Conservation (phyloP, 2,888 invertebrate species). For the Melieria crassipennis region DNA sequence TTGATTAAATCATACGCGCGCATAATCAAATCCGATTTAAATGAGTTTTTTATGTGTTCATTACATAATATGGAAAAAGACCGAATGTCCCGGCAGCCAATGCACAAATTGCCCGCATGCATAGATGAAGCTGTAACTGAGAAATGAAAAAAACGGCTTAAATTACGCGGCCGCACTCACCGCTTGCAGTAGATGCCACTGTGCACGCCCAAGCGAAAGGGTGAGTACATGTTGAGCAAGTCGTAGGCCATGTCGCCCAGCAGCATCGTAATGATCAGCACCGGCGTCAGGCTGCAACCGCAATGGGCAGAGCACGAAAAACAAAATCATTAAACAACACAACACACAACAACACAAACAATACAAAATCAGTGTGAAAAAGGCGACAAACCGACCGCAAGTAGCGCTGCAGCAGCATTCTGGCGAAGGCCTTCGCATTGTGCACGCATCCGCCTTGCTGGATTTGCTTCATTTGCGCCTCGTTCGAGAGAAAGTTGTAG, state of each 20-base stretch:
- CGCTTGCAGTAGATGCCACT: conserved; percentile 55
- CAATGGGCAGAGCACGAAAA: conserved; percentile 11
- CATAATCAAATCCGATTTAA: conserved; percentile 49
- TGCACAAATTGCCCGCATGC: conserved; percentile 31
- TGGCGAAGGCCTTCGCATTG: conserved; percentile 49
- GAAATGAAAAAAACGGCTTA: neutral
- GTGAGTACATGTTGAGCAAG: conserved; percentile 52
- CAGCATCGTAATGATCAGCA: conserved; percentile 53
- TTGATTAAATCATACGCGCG: conserved; percentile 29
- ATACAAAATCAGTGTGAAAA: neutral
- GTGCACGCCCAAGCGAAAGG: conserved; percentile 53
- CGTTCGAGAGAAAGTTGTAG: conserved; percentile 54
- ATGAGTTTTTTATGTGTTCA: conserved; percentile 5
- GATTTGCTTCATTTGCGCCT: conserved; percentile 45
- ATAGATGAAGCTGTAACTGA: neutral
- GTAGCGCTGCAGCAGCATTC: conserved; percentile 52
- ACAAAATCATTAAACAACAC: neutral
- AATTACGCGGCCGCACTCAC: conserved; percentile 44
- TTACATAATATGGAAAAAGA: neutral
- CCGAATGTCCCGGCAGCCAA: neutral
- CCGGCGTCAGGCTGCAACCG: conserved; percentile 54
- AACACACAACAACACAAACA: neutral
- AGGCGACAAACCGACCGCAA: conserved; percentile 47
- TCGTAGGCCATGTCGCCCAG: conserved; percentile 50
- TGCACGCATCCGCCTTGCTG: conserved; percentile 40